Evolutionary conservation across 2,113 vertebrate species (phyloP).

Genomic region (Columbina picui): DNA sequence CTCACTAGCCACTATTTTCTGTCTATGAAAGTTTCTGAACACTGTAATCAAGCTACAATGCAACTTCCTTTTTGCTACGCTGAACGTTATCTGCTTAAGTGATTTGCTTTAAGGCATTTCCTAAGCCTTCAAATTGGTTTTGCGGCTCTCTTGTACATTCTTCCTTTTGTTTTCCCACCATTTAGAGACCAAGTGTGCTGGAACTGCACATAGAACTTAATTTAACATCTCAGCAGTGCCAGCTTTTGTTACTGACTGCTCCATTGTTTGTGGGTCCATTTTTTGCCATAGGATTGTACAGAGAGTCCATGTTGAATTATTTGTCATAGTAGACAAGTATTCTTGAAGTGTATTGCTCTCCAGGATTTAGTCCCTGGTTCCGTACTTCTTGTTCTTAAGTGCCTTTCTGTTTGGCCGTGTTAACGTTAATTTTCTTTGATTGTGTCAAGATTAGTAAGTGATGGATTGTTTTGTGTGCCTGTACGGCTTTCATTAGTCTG

Average conservation of each 20-base stretch:
- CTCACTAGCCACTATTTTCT: neutral
- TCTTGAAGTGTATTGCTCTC: neutral
- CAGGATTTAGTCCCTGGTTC: neutral
- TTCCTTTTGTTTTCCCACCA: neutral
- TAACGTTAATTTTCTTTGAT: neutral
- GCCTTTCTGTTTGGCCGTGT: neutral
- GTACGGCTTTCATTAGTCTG: neutral
- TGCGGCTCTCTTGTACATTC: neutral
- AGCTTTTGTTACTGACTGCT: neutral
- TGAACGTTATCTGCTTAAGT: neutral
- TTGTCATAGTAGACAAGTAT: neutral
- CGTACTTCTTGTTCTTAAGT: neutral
- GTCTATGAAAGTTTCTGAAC: neutral
- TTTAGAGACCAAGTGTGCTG: neutral
- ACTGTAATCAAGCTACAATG: neutral
- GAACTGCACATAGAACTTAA: neutral
- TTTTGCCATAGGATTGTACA: neutral
- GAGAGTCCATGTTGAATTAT: neutral
- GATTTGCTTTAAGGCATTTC: neutral
- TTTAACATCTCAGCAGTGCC: neutral
- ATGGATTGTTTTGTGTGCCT: neutral
- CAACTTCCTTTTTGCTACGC: neutral
- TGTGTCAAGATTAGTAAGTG: neutral
- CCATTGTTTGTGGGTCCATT: neutral
- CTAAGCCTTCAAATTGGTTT: neutral